Conservation (phyloP, 2,797 vertebrate species). For the Squalus acanthias region DNA sequence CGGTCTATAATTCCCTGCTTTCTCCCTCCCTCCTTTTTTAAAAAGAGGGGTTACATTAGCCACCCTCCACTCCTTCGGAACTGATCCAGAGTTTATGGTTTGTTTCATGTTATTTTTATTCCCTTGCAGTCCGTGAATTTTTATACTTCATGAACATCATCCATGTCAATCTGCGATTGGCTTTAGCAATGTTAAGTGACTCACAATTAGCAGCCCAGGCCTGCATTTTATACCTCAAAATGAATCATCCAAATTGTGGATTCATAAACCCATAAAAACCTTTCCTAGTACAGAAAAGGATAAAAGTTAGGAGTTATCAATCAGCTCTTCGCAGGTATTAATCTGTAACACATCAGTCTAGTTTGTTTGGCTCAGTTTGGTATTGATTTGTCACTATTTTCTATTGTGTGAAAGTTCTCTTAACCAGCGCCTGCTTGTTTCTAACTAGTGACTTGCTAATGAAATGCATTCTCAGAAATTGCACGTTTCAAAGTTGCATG, state of each 20-base stretch:
- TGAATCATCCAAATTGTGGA: not conserved
- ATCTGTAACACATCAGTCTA: not conserved
- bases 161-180: not conserved
- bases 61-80: too few relatives aligned
- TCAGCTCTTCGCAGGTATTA: not conserved
- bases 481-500: too few relatives aligned
- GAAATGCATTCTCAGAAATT: too few relatives aligned
- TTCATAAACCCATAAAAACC: not conserved
- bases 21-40: too few relatives aligned
- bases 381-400: not conserved
- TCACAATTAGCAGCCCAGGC: not conserved
- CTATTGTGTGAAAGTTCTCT: not conserved
- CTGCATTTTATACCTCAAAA: not conserved
- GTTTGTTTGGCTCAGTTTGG: not conserved
- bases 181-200: not conserved
- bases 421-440: too few relatives aligned
- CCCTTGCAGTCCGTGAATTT: not conserved
- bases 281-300: not conserved
- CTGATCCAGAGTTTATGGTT: not conserved
- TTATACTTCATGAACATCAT: not conserved
- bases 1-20: too few relatives aligned
- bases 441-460: too few relatives aligned
- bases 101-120: not conserved
- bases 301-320: not conserved
- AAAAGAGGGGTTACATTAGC: too few relatives aligned